phyloP scores from a whole-genome alignment of 2,113 vertebrate species.

The Gymnarchus niloticus region DNA sequence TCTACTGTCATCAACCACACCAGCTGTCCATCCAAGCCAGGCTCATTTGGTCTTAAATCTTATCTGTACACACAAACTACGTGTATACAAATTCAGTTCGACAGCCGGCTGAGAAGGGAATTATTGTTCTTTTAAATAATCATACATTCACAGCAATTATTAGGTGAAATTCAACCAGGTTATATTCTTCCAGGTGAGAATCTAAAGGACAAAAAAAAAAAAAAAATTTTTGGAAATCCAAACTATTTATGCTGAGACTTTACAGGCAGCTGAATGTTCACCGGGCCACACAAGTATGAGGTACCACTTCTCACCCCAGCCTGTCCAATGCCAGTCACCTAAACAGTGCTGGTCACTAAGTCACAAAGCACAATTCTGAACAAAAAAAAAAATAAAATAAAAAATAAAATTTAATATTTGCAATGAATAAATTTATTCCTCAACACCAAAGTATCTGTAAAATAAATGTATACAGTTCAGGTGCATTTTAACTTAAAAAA shows the following conservation, averaged over 20 bases:
- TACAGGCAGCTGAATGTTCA: background rate
- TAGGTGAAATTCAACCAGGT: background rate
- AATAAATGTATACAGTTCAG: constrained; percentile 22
- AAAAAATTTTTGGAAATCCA: background rate
- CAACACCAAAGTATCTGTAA: constrained; percentile 14
- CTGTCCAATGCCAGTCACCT: background rate
- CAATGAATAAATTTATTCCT: constrained; percentile 19
- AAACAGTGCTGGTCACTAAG: background rate
- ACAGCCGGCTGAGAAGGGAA: background rate
- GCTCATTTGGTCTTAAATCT: background rate
- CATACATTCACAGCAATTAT: background rate
- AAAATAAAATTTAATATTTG: background rate
- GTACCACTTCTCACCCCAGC: background rate
- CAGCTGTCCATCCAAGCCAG: background rate
- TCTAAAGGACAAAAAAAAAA: background rate
- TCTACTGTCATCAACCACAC: background rate
- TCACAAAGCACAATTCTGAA: background rate
- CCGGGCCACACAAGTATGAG: background rate
- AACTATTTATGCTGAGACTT: background rate
- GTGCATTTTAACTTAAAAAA: constrained; percentile 18
- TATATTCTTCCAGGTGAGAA: background rate
- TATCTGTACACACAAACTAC: background rate
- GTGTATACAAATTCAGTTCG: background rate
- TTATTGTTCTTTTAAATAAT: too few species aligned
- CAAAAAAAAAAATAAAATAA: too few species aligned